A percentile compares a stretch with the other conserved stretches of the same genome.
Conservation (phyloP, 2,888 invertebrate genomes). For the Heteromyza rotundicornis region DNA sequence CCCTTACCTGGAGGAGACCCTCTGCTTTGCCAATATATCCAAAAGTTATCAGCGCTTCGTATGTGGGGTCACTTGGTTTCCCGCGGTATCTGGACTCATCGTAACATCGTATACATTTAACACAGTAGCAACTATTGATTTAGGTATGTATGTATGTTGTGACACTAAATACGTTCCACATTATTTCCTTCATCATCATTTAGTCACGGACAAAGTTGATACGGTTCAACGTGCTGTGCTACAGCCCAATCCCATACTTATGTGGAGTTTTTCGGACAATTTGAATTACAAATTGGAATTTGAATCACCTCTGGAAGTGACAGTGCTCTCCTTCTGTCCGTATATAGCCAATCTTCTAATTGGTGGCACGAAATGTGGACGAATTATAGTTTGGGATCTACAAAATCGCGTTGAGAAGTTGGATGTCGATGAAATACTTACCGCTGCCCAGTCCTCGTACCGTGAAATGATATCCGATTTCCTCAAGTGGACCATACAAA, state of each 20-base stretch:
- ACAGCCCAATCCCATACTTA: constrained; percentile 71
- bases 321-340: constrained; percentile 72
- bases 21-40: constrained; percentile 71
- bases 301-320: constrained; percentile 72
- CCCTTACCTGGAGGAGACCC: constrained; percentile 60
- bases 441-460: constrained; percentile 70
- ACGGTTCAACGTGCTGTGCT: constrained; percentile 67
- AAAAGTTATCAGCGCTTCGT: constrained; percentile 73
- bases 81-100: constrained; percentile 72
- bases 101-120: constrained; percentile 72
- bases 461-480: constrained; percentile 68
- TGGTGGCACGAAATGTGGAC: constrained; percentile 76
- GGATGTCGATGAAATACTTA: constrained; percentile 69
- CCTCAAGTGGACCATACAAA: constrained; percentile 74
- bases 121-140: constrained; percentile 60
- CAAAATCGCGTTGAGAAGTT: constrained; percentile 69
- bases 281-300: constrained; percentile 74
- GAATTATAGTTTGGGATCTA: constrained; percentile 75
- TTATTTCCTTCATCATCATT: neutral
- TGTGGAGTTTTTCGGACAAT: constrained; percentile 78
- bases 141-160: constrained; percentile 37
- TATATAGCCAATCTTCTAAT: constrained; percentile 72
- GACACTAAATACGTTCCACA: neutral
- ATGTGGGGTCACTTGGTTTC: constrained; percentile 73
- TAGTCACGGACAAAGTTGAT: constrained; percentile 57